Percentiles rank a stretch among this genome's conserved stretches.
Conservation (phyloP, 2,888 invertebrate genomes). For the Vesta saturnalis region DNA sequence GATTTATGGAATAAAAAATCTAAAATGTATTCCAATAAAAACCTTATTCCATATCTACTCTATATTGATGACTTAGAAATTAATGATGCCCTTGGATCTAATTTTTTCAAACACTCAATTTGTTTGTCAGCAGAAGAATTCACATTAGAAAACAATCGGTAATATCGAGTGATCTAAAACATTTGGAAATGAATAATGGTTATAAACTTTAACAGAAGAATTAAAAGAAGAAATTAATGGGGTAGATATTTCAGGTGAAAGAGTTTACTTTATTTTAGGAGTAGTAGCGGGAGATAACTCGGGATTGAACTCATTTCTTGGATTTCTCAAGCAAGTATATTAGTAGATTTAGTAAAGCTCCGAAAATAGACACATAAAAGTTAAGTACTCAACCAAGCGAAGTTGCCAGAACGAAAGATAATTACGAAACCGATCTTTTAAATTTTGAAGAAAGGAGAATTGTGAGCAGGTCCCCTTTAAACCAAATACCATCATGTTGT, state of each 20-base stretch:
- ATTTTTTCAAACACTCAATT: constrained; percentile 38
- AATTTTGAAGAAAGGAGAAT: too few species aligned
- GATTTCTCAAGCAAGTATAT: neutral
- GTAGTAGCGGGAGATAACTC: neutral
- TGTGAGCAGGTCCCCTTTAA: too few species aligned
- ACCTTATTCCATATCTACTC: constrained; percentile 41
- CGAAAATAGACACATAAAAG: too few species aligned
- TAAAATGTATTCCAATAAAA: constrained; percentile 39
- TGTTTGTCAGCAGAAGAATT: constrained; percentile 40
- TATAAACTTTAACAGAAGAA: neutral
- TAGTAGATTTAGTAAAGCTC: too few species aligned
- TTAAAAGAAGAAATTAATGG: constrained; percentile 3
- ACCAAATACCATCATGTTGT: constrained; percentile 42
- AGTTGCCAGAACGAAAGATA: too few species aligned
- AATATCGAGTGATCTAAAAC: too few species aligned
- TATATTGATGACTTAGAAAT: constrained; percentile 47
- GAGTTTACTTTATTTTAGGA: neutral
- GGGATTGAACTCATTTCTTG: neutral
- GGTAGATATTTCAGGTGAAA: neutral
- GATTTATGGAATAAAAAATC: constrained; percentile 44
- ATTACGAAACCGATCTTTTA: too few species aligned
- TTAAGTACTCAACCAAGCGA: too few species aligned
- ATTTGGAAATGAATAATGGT: neutral
- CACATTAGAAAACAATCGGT: constrained; percentile 25
- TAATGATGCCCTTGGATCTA: constrained; percentile 45